phyloP scores from a whole-genome alignment of 2,113 vertebrate species.

The Spea bombifrons region DNA sequence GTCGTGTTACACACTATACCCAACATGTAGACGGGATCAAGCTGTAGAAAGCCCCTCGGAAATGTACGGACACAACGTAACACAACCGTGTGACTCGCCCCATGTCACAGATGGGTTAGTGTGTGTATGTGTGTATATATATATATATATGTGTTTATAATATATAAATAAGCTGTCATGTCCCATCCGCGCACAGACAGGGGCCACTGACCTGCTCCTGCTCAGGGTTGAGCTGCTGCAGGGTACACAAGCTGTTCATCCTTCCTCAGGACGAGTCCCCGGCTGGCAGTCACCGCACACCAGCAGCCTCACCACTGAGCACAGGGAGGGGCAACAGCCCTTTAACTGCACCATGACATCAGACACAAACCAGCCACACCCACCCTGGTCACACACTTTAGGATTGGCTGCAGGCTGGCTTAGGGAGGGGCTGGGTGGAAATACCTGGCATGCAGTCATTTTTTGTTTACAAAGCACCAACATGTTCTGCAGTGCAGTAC shows the following conservation, averaged over 20 bases:
- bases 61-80: no score
- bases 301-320: conserved; percentile 3
- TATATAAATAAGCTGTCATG: no score
- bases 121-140: no score
- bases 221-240: conserved; percentile 19
- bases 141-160: no score
- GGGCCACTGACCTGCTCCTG: conserved; percentile 15
- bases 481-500: background rate
- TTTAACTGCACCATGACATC: background rate
- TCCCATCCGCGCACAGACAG: no score
- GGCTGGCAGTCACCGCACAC: background rate
- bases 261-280: background rate
- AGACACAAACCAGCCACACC: background rate
- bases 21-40: no score
- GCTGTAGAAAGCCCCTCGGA: no score
- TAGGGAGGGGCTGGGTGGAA: background rate
- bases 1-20: no score
- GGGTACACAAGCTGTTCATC: conserved; percentile 35
- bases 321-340: background rate
- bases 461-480: background rate
- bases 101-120: no score
- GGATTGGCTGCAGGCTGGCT: background rate
- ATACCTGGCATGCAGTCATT: background rate
- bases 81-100: no score
- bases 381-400: background rate